Percentiles rank a stretch among this genome's conserved stretches.
Conservation (phyloP, 2,113 vertebrate species). For the Onychostruthus taczanowskii region DNA sequence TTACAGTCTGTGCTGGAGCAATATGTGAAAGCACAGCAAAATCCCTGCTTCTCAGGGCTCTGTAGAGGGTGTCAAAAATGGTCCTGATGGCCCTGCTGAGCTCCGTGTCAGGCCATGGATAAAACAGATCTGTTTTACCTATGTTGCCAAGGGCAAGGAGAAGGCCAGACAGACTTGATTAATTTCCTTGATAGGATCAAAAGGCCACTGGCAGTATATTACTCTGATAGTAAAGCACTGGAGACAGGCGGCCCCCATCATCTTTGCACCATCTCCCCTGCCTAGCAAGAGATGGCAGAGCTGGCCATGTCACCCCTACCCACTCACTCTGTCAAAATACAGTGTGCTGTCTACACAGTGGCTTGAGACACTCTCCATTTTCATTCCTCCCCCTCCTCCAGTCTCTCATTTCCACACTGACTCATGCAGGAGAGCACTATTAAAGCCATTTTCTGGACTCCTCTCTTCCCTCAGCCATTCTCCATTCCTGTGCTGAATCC, state of each 20-base stretch:
- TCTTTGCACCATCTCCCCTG: background rate
- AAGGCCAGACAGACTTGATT: background rate
- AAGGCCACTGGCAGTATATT: background rate
- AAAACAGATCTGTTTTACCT: background rate
- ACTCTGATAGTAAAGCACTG: background rate
- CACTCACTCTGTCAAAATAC: background rate
- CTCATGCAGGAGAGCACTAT: background rate
- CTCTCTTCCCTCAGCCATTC: background rate
- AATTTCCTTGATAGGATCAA: background rate
- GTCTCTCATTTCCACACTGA: background rate
- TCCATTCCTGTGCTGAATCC: background rate
- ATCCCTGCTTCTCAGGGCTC: background rate
- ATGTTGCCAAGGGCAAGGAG: background rate
- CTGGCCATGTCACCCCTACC: background rate
- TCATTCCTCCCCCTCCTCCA: background rate
- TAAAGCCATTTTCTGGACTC: background rate
- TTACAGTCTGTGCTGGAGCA: background rate
- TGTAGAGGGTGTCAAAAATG: background rate
- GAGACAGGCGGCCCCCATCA: background rate
- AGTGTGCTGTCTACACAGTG: background rate
- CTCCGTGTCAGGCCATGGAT: background rate
- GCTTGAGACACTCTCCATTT: background rate
- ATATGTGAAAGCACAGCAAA: background rate
- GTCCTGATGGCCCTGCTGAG: background rate
- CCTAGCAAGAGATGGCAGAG: background rate